Evolutionary conservation across 1,140 invertebrate species (phyloP).

Genomic region (Drosophila serrata): DNA sequence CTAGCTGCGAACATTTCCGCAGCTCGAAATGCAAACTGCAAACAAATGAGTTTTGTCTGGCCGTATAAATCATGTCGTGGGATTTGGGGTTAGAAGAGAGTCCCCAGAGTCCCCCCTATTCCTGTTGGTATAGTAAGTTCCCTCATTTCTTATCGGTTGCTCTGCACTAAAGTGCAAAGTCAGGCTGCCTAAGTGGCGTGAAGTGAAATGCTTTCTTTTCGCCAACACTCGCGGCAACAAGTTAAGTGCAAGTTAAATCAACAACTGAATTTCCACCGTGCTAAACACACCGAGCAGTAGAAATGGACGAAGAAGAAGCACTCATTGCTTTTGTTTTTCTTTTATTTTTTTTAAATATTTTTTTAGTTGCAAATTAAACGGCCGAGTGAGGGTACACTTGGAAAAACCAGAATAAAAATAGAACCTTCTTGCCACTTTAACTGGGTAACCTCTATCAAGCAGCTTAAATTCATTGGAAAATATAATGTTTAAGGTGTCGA

Average conservation of each 20-base stretch:
- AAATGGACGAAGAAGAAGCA: not conserved
- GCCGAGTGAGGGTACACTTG: slow-evolving; percentile 5
- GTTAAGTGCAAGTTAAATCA: slow-evolving; percentile 53
- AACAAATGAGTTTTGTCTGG: slow-evolving; percentile 71
- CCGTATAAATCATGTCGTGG: slow-evolving; percentile 66
- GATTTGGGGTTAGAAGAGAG: slow-evolving; percentile 36
- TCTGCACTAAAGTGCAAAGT: slow-evolving; percentile 48
- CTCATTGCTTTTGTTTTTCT: slow-evolving; percentile 8
- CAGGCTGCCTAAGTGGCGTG: slow-evolving; percentile 56
- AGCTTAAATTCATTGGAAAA: not conserved
- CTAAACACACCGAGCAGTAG: slow-evolving; percentile 45
- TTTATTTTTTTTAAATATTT: not conserved
- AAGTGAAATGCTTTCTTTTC: slow-evolving; percentile 61
- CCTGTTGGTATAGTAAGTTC: not conserved
- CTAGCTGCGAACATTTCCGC: slow-evolving; percentile 27
- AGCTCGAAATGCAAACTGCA: slow-evolving; percentile 50
- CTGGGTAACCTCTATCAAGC: too few relatives aligned
- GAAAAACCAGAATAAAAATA: not conserved
- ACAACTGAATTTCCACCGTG: slow-evolving; percentile 64
- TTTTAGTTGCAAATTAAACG: slow-evolving; percentile 21
- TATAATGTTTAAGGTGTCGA: not conserved
- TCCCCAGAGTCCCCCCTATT: not conserved
- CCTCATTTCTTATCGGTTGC: slow-evolving; percentile 32
- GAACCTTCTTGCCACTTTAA: too few relatives aligned
- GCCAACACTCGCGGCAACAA: slow-evolving; percentile 51